Evolutionary conservation across 2,797 vertebrate genomes (phyloP), one percentile per base, ranked within the genome.

Genomic region (Alectoris magna): DNA sequence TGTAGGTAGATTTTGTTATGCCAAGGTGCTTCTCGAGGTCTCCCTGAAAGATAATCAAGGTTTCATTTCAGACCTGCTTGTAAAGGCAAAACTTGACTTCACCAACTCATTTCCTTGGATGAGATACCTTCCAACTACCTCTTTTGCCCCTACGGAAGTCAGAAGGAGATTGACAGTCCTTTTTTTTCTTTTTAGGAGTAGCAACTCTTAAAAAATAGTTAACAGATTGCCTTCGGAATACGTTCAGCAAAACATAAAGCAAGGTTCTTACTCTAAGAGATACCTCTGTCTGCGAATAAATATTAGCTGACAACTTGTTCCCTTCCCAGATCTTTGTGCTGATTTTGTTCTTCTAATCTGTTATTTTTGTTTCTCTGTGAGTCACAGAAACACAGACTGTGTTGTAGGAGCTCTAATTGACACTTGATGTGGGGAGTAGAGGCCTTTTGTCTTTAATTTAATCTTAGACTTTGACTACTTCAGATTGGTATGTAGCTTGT

Each of bases 11-110:
- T 63, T 80, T 94, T 74, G 5, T 79, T 82, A 38, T 27, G 55
- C 24, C 58, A 63, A 31, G 22, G 19, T 60, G 16, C 44, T 9
- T 85, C 91, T 75, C 66, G 51, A 85, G 46, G 41, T 80, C 34
- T 23, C 69, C 58, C 55, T 38, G 51, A 8, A 70, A 3, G 43
- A 38, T 24, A 63, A 10, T 51, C 14, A 64, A 84, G 27, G 18
- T 93, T 88, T 84, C 31, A 14, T 8, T 46, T 79, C 43, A 76
- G 46, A 94, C 70, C 27, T 70, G 67, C 71, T 94, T 82, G 59
- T 39, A 48, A 2, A 84, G 43, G 14, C 16, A 93, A 91, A 84
- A 73, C 9, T 71, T 76, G n/a, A 70, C 36, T 87, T 87, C 29
- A 48, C 23, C 2, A 1, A 27, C 56, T 72, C 34, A 55, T 69